Evolutionary conservation across 2,888 invertebrate genomes (phyloP), one percentile per base, ranked within the genome.

Genomic region (Pantelozetes paolii): DNA sequence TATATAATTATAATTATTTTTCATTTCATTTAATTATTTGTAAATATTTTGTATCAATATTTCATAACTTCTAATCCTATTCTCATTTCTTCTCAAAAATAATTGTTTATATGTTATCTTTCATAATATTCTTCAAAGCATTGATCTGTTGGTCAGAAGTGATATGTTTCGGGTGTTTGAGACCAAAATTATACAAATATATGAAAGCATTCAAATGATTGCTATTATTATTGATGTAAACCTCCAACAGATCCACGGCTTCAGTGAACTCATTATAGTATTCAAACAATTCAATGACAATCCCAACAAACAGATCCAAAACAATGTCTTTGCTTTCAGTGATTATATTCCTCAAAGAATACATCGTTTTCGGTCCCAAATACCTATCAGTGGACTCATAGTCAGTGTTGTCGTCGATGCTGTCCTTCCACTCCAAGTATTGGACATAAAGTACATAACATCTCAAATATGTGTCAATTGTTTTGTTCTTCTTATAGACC

Each of bases 151-250:
- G 36, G 1, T 67, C 67, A n/a, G 1, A 9, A 8, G 67, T 42
- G 3, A 23, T 18, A 67, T 67, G 40, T 2, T 36, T n/a, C 11
- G 67, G 67, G n/a, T 67, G 40, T 67, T 67, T 67, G 15, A 67
- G 36, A 67, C 67, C 20, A 15, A 67, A 67, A 23, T 67, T 40
- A 23, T 67, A 67, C 36, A 67, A 40, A 67, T 67, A 67, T 2
- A 67, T n/a, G 42, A 9, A 40, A 40, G 67, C 36, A 42, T 67
- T 67, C 13, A 67, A 40, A 40, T 67, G 40, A 6, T 67, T 6
- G 20, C 11, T 18, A 67, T 67, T 67, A 23, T 67, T 36, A 1
- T 67, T 13, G 8, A 67, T 11, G 40, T 40, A 67, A 67, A 20
- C 11, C 0, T 36, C 2, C 15, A 67, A 20, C 11, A 67, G 11